A percentile compares a stretch with the other conserved stretches of the same genome.
Evolutionary conservation across 2,113 vertebrate species (phyloP).

Genomic region (Ciconia boyciana): DNA sequence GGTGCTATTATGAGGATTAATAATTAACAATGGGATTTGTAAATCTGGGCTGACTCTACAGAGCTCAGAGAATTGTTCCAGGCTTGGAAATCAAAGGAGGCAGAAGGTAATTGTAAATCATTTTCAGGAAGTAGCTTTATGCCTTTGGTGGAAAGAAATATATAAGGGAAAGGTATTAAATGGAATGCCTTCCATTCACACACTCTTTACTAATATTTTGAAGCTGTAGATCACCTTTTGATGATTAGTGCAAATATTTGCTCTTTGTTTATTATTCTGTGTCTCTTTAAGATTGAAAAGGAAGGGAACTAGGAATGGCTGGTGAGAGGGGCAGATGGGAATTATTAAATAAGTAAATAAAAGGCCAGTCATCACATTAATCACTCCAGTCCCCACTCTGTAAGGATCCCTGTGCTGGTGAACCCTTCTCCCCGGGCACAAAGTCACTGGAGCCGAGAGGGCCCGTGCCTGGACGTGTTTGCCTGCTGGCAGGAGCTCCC

Average conservation of each 20-base stretch:
- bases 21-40: slow-evolving; percentile 3
- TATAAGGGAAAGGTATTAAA: background rate
- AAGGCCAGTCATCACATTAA: background rate
- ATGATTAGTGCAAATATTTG: slow-evolving; percentile 27
- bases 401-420: background rate
- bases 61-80: background rate
- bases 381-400: background rate
- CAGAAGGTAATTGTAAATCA: background rate
- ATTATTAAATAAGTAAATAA: slow-evolving; percentile 37
- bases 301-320: background rate
- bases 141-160: background rate
- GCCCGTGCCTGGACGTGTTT: fast-evolving
- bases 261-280: slow-evolving; percentile 28
- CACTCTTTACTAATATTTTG: background rate
- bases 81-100: slow-evolving; percentile 36
- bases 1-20: background rate
- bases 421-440: background rate
- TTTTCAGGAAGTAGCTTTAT: slow-evolving; percentile 16
- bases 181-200: background rate
- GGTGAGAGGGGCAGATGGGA: slow-evolving; percentile 5
- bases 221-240: background rate
- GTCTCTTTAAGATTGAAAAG: background rate
- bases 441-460: background rate
- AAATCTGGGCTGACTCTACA: background rate
- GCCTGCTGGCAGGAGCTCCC: background rate